Conservation (phyloP, 2,113 vertebrate species). For the Leucopsar rothschildi region DNA sequence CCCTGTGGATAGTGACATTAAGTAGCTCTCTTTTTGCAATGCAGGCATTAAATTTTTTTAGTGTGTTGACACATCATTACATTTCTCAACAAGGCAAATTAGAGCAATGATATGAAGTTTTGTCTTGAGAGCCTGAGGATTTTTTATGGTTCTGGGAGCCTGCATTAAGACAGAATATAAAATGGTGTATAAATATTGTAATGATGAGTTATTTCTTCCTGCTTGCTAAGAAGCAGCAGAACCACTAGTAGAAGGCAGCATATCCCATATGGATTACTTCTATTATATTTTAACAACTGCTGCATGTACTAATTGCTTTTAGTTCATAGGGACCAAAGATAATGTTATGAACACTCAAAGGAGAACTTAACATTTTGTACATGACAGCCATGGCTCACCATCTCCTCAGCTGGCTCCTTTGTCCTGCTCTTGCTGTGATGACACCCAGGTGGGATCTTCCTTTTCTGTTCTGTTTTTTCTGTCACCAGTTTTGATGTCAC, state of each 20-base stretch:
- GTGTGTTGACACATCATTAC: conserved; percentile 6
- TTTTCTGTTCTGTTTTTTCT: not conserved
- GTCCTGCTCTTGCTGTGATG: not conserved
- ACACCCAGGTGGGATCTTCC: not conserved
- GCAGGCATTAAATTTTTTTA: conserved; percentile 1
- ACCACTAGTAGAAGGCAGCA: not conserved
- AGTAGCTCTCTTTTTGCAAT: conserved; percentile 18
- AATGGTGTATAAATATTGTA: conserved; percentile 51
- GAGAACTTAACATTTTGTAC: not conserved
- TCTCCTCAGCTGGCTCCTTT: not conserved
- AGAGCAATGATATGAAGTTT: conserved; percentile 36
- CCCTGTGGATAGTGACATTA: conserved; percentile 22
- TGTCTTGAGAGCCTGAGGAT: conserved; percentile 3
- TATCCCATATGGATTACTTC: conserved; percentile 8
- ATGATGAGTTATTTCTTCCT: conserved; percentile 50
- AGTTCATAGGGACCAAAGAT: not conserved
- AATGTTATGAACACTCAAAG: not conserved
- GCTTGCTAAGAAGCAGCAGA: conserved; percentile 36
- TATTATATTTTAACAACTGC: not conserved
- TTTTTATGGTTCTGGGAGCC: conserved; percentile 35
- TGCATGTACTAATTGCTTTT: not conserved
- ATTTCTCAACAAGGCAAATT: conserved; percentile 52
- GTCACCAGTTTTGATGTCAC: not conserved
- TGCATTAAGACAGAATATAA: conserved; percentile 41
- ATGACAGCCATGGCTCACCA: not conserved